A percentile compares a stretch with the other conserved stretches of the same genome.
These are phyloP conservation scores for Hyperopisus bebe DNA, from an alignment of 2,113 vertebrate genomes.

Conservation along the genomic window DNA sequence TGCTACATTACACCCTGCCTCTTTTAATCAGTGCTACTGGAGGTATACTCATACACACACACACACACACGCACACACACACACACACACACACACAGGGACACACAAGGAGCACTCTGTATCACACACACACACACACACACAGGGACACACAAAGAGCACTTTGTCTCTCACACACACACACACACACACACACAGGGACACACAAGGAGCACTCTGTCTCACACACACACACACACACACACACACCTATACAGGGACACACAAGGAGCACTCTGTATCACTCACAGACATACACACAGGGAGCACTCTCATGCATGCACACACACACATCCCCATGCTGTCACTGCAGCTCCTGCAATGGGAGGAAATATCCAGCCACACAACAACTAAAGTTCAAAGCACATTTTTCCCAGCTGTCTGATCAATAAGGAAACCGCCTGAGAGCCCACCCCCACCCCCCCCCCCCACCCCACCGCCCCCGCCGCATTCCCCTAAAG, in stretches of 20 bases:
- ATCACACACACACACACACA: background rate
- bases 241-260: background rate
- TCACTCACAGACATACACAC: background rate
- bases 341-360: background rate
- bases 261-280: background rate
- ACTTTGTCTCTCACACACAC: background rate
- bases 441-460: background rate
- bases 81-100: background rate
- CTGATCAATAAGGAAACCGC: background rate
- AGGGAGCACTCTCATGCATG: background rate
- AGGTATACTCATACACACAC: background rate
- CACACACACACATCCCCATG: background rate
- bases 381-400: background rate
- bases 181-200: background rate
- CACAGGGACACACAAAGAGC: background rate
- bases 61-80: background rate
- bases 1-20: constrained; percentile 3
- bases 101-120: background rate
- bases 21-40: background rate
- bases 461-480: too few relatives aligned
- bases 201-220: background rate
- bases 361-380: background rate
- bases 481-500: background rate
- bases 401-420: background rate
- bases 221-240: background rate